Conservation (phyloP, 2,113 vertebrate species). For the Gobio gobio region DNA sequence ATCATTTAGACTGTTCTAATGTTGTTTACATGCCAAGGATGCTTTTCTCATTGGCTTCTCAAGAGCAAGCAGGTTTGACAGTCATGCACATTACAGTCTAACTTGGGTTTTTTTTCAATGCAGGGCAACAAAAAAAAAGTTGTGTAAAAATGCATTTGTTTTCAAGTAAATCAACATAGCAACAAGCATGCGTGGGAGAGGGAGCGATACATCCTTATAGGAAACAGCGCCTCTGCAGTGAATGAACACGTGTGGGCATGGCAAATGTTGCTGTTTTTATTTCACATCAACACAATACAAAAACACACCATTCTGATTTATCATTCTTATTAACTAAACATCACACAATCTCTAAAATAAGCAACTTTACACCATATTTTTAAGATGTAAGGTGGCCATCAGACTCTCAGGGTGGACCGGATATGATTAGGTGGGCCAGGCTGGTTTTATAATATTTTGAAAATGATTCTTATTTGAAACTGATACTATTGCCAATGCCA, state of each 20-base stretch:
- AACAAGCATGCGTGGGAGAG: slow-evolving; percentile 16
- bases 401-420: neutral
- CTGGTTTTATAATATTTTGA: neutral
- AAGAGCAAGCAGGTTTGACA: neutral
- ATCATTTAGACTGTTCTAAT: neutral
- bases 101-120: neutral
- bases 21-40: neutral
- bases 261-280: neutral
- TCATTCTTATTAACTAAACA: neutral
- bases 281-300: neutral
- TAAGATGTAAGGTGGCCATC: neutral
- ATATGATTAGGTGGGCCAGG: neutral
- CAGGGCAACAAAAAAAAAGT: neutral
- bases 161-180: slow-evolving; percentile 3
- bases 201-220: neutral
- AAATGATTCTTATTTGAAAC: neutral
- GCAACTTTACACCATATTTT: neutral
- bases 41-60: neutral
- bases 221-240: slow-evolving; percentile 31
- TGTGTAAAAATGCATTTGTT: neutral
- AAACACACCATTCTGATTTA: neutral
- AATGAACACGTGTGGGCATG: slow-evolving; percentile 6
- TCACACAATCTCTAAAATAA: neutral
- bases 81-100: neutral
- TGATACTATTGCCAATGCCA: neutral